Evolutionary conservation across 2,113 vertebrate genomes (phyloP).

Genomic region (Numenius arquata): DNA sequence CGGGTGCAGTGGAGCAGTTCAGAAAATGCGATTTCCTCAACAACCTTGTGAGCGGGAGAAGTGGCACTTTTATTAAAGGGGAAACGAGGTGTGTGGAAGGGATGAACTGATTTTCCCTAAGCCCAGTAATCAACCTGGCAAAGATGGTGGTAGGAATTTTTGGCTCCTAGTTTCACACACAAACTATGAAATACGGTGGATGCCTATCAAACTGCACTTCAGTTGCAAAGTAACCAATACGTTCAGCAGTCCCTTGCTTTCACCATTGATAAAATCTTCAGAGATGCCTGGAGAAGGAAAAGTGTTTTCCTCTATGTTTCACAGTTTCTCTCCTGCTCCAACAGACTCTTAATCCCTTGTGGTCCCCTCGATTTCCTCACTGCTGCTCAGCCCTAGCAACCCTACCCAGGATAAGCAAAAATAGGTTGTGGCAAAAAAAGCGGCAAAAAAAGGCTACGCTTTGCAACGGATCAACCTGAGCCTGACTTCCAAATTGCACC

Average conservation of each 20-base stretch:
- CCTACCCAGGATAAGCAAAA: background rate
- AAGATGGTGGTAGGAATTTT: background rate
- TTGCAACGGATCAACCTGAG: background rate
- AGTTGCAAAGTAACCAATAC: background rate
- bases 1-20: background rate
- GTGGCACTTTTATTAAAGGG: background rate
- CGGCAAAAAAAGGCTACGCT: background rate
- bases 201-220: background rate
- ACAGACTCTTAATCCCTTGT: background rate
- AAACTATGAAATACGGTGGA: accelerated
- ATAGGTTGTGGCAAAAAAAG: background rate
- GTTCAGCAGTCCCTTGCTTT: background rate
- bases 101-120: background rate
- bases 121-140: background rate
- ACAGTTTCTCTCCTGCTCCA: background rate
- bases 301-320: background rate
- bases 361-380: background rate
- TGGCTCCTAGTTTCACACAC: background rate
- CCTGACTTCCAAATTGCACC: background rate
- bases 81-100: background rate
- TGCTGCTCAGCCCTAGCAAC: background rate
- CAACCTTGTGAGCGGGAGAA: background rate
- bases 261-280: background rate
- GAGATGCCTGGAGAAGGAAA: background rate
- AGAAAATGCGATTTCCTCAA: background rate